Conservation (phyloP, 2,113 vertebrate species). For the Psittacula cyanocephala region DNA sequence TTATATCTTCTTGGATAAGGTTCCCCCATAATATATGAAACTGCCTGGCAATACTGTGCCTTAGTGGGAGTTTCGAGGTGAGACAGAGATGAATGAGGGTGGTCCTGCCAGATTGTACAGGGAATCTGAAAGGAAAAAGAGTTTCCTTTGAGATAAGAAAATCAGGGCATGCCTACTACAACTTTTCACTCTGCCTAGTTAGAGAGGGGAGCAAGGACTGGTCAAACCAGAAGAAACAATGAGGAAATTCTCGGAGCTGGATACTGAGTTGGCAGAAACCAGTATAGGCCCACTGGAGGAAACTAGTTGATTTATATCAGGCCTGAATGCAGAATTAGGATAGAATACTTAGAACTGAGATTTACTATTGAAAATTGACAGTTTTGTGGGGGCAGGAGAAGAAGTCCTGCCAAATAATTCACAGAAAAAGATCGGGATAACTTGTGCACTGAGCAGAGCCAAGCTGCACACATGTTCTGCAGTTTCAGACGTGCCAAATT, state of each 20-base stretch:
- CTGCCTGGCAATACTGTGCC: not conserved
- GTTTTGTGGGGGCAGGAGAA: not conserved
- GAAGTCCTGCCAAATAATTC: constrained; percentile 17
- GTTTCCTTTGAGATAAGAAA: not conserved
- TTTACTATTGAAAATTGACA: constrained; percentile 14
- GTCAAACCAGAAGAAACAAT: not conserved
- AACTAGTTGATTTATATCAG: not conserved
- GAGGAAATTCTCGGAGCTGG: not conserved
- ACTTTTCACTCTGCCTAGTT: not conserved
- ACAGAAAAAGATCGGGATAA: not conserved
- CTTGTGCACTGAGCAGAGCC: constrained; percentile 7
- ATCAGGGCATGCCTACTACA: not conserved
- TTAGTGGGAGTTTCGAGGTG: not conserved
- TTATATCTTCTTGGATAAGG: not conserved
- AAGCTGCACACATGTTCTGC: not conserved
- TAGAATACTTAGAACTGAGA: not conserved
- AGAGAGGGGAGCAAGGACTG: not conserved
- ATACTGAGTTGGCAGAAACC: constrained; percentile 4
- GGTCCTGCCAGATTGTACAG: not conserved
- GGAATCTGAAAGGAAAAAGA: not conserved
- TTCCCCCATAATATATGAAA: not conserved
- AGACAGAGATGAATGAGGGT: not conserved
- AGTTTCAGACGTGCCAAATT: not conserved
- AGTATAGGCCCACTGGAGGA: not conserved
- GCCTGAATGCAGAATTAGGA: not conserved